phyloP scores from a whole-genome alignment of 2,797 vertebrate species.

The Lagodon rhomboides region DNA sequence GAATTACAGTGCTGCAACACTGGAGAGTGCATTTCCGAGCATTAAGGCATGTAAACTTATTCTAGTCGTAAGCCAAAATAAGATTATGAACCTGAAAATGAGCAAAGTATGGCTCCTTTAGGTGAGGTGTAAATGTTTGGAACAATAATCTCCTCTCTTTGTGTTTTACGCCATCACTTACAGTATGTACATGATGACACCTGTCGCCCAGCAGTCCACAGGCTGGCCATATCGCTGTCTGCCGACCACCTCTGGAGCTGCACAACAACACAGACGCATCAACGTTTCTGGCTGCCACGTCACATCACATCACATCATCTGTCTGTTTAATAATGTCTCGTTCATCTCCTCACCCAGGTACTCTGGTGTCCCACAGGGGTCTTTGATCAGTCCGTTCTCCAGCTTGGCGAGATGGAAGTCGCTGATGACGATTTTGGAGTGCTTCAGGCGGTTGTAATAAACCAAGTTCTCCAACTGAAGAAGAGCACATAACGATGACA shows the following conservation, averaged over 20 bases:
- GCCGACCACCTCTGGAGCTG: constrained; percentile 97
- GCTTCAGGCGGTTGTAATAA: constrained; percentile 97
- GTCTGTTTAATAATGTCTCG: no score
- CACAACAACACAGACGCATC: constrained; percentile 42
- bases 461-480: constrained; percentile 96
- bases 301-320: background rate
- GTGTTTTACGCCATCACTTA: constrained; percentile 83
- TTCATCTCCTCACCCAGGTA: constrained; percentile 91
- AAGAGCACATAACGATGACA: constrained; percentile 25
- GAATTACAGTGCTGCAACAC: no score
- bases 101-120: background rate
- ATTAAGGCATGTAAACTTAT: no score
- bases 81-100: no score
- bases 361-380: constrained; percentile 97
- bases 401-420: constrained; percentile 98
- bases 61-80: no score
- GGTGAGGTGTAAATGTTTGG: background rate
- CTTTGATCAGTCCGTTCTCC: constrained; percentile 97
- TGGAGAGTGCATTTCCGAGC: no score
- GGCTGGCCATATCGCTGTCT: constrained; percentile 95
- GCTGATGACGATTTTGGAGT: constrained; percentile 99
- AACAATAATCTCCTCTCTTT: background rate
- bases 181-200: constrained; percentile 99
- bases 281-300: background rate
- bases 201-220: constrained; percentile 98